Evolutionary conservation across 1,140 invertebrate species (phyloP).

Genomic region (Drosophila azteca): DNA sequence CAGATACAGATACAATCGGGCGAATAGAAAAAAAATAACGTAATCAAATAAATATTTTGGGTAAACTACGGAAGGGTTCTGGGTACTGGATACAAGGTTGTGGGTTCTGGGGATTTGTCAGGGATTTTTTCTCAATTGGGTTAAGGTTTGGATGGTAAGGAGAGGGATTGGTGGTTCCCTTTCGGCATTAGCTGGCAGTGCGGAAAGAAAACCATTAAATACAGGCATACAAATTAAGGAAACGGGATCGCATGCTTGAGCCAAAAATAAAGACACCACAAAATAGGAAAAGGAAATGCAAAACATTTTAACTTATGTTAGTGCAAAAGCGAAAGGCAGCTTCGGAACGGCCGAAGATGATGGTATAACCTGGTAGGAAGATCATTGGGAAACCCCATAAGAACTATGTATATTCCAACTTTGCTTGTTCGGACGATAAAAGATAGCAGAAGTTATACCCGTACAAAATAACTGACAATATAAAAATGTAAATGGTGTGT

Average conservation of each 20-base stretch:
- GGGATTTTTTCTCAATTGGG: too few species aligned
- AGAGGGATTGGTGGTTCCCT: neutral
- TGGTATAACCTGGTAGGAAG: slow-evolving; percentile 10
- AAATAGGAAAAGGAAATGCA: slow-evolving; percentile 16
- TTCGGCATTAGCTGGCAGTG: slow-evolving; percentile 29
- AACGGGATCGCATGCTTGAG: slow-evolving; percentile 29
- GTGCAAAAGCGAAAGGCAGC: neutral
- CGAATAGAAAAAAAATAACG: too few species aligned
- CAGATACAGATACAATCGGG: too few species aligned
- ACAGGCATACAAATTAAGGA: slow-evolving; percentile 36
- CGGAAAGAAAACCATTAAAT: slow-evolving; percentile 22
- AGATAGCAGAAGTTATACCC: too few species aligned
- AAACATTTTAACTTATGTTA: slow-evolving; percentile 1
- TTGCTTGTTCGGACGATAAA: too few species aligned
- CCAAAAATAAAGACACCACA: neutral
- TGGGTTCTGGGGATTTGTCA: too few species aligned
- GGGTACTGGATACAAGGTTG: too few species aligned
- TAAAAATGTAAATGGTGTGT: too few species aligned
- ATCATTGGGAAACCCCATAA: neutral
- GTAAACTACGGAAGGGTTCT: too few species aligned
- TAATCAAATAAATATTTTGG: too few species aligned
- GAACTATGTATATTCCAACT: too few species aligned
- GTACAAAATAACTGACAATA: too few species aligned
- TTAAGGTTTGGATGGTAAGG: neutral
- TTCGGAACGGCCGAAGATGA: slow-evolving; percentile 19